phyloP scores from a whole-genome alignment of 2,888 invertebrate genomes.

The Apamea epomidion region DNA sequence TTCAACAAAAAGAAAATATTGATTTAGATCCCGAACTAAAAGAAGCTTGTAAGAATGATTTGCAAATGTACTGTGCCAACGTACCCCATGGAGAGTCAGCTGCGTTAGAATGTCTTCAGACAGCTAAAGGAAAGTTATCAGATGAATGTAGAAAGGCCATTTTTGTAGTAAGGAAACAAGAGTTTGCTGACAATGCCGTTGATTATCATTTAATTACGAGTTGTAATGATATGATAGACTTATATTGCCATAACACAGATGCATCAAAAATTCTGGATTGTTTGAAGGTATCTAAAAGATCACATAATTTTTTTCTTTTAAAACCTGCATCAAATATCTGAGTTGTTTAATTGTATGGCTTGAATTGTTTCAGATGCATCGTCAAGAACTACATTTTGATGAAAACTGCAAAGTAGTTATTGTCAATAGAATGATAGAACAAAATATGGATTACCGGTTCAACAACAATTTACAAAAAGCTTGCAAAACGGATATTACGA shows the following conservation, averaged over 20 bases:
- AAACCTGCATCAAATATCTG: no score
- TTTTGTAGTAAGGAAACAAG: conserved; percentile 96
- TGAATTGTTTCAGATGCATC: conserved; percentile 90
- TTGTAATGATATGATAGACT: conserved; percentile 96
- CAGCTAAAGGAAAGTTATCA: conserved; percentile 91
- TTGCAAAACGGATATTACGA: conserved; percentile 95
- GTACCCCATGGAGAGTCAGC: conserved; percentile 92
- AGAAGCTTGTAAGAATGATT: conserved; percentile 95
- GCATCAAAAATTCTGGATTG: conserved; percentile 93
- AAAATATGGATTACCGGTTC: conserved; percentile 96
- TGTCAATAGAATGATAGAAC: conserved; percentile 96
- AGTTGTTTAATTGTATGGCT: not conserved
- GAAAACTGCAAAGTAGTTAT: conserved; percentile 95
- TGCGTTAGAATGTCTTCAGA: conserved; percentile 95
- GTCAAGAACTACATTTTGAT: conserved; percentile 94
- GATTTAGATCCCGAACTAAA: conserved; percentile 96
- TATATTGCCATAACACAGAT: conserved; percentile 94
- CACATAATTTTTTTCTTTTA: not conserved
- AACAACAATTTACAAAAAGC: conserved; percentile 95
- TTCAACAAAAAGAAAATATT: conserved; percentile 97
- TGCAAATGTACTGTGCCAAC: conserved; percentile 93
- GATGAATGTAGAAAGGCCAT: conserved; percentile 94
- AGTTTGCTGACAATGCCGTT: conserved; percentile 95
- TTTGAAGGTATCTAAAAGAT: conserved; percentile 91
- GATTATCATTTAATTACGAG: conserved; percentile 96